phyloP scores from a whole-genome alignment of 1,140 invertebrate species.

The Pachyrhynchus sulphureomaculatus region DNA sequence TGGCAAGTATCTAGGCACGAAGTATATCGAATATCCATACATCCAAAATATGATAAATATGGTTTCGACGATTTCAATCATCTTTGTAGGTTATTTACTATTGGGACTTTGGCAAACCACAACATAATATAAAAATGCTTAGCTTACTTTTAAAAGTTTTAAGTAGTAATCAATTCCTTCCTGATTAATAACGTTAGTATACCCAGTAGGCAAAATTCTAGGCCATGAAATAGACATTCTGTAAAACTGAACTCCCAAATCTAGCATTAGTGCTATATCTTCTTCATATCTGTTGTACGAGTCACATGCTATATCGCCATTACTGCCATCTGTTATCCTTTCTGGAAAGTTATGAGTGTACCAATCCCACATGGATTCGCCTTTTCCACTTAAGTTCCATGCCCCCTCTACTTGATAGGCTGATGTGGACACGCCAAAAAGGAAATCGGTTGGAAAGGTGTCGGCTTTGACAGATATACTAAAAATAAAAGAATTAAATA shows the following conservation, averaged over 20 bases:
- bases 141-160: too few relatives aligned
- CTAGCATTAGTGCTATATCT: slow-evolving; percentile 55
- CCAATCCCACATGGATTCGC: slow-evolving; percentile 61
- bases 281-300: slow-evolving; percentile 61
- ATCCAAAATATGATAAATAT: too few relatives aligned
- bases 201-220: slow-evolving; percentile 46
- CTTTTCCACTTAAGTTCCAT: slow-evolving; percentile 48
- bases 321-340: slow-evolving; percentile 56
- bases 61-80: too few relatives aligned
- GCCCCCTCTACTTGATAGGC: slow-evolving; percentile 51
- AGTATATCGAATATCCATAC: too few relatives aligned
- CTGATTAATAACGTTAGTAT: slow-evolving; percentile 38
- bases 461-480: not conserved
- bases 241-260: slow-evolving; percentile 54
- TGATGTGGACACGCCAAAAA: slow-evolving; percentile 41
- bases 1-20: too few relatives aligned
- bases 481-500: too few relatives aligned
- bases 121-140: too few relatives aligned
- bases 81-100: too few relatives aligned
- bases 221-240: slow-evolving; percentile 65
- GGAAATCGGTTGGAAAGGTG: slow-evolving; percentile 46
- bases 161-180: too few relatives aligned
- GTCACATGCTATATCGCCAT: slow-evolving; percentile 60
- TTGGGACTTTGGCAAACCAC: too few relatives aligned
- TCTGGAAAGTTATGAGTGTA: slow-evolving; percentile 56